A percentile compares a stretch with the other conserved stretches of the same genome.
Conservation (phyloP, 2,113 vertebrate species). For the Bombycilla garrulus region DNA sequence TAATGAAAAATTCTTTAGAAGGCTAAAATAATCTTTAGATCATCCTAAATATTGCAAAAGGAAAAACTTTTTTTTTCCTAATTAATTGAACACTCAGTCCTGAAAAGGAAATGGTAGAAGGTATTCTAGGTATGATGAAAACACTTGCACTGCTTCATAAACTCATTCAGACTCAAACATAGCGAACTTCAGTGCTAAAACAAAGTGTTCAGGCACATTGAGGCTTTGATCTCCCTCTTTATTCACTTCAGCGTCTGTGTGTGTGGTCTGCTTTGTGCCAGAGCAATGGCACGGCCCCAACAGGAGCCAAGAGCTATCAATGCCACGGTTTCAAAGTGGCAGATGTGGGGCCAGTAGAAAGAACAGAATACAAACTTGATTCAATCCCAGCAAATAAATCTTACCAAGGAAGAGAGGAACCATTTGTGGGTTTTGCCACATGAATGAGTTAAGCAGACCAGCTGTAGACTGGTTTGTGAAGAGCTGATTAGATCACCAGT, state of each 20-base stretch:
- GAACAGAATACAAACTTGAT: background rate
- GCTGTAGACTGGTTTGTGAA: background rate
- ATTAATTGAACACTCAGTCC: background rate
- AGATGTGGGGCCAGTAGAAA: background rate
- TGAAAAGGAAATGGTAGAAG: background rate
- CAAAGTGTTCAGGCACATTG: fast-evolving
- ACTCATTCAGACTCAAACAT: background rate
- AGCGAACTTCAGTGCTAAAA: background rate
- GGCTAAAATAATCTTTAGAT: background rate
- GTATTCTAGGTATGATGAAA: background rate
- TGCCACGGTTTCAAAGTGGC: background rate
- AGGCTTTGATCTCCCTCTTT: background rate
- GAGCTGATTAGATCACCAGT: background rate
- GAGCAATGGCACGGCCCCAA: background rate
- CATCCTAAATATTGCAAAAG: background rate
- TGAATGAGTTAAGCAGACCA: background rate
- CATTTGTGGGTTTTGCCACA: background rate
- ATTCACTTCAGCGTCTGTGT: background rate
- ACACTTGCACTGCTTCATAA: background rate
- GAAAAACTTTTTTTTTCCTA: background rate
- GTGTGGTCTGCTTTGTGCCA: background rate
- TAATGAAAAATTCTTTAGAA: background rate
- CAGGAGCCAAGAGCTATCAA: background rate
- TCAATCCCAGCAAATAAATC: background rate
- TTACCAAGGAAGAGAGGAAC: background rate